Evolutionary conservation across 2,888 invertebrate species (phyloP), one percentile per base, ranked within the genome.

Genomic region (Parnassius glacialis): DNA sequence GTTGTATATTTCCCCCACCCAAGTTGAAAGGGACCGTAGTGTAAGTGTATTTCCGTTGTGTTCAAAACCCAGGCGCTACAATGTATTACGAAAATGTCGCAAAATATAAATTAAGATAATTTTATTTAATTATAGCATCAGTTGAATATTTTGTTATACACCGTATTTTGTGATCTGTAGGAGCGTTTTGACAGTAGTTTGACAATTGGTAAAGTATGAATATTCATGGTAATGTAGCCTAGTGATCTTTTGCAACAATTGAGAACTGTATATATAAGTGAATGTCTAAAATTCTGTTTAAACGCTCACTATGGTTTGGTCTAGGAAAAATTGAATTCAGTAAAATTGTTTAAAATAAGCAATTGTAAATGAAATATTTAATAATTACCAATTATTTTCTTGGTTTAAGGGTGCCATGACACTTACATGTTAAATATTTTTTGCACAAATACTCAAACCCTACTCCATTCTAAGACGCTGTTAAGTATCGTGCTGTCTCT

Each of bases 1-100:
- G 20, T 16, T n/a, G 1, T 50, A 50, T 41, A 41, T 58, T 57
- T 55, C 43, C 41, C 50, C 56, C 64, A 52, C 62, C 57, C 58
- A 61, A 52, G 63, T 63, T 62, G 34, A 50, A 62, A 65, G 65
- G 66, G 69, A 69, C 68, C 68, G 67, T 67, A 65, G 62, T 53
- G 60, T 64, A 55, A 66, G 59, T 59, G 58, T 12, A 43, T 50
- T 50, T 58, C n/a, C 50, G 57, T 52, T 61, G 51, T 59, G 57
- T 57, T 50, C 58, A 59, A 61, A 61, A 64, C 58, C 58, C 58
- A 51, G 64, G 53, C 53, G 57, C 53, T 62, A 25, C 57, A 57
- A 57, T 62, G 25, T 51, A 55, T 44, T 42, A 41, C 42, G 20
- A 11, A 55, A 16, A 12, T 25, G 45, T 61, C 52, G 45, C 52